These are phyloP conservation scores for Sinelater perroti DNA, from an alignment of 2,888 invertebrate species.

Conservation along the genomic window DNA sequence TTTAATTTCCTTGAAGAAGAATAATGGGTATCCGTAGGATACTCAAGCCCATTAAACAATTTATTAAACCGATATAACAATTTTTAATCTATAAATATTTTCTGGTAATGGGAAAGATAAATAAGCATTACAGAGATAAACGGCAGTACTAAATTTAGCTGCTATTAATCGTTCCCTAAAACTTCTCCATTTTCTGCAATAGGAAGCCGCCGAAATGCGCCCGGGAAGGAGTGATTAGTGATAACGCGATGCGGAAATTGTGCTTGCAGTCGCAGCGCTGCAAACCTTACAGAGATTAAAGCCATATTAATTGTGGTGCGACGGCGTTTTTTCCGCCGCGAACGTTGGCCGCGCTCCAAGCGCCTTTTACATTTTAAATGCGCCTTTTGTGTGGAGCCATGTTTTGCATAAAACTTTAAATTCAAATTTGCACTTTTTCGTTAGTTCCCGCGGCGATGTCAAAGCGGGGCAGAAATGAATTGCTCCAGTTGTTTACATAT, in stretches of 20 bases:
- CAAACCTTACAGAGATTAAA: slow-evolving; percentile 18
- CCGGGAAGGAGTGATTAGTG: slow-evolving; percentile 4
- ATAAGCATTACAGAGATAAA: no score
- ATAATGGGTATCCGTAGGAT: no score
- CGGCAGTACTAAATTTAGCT: no score
- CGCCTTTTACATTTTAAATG: slow-evolving; percentile 25
- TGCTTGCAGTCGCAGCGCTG: slow-evolving; percentile 9
- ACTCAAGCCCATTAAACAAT: no score
- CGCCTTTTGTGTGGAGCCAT: background rate
- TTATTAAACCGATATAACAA: no score
- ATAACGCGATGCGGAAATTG: slow-evolving; percentile 17
- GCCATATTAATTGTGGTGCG: slow-evolving; percentile 19
- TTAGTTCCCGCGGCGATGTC: background rate
- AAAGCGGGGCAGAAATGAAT: background rate
- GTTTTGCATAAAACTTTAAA: slow-evolving; percentile 9
- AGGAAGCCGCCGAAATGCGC: background rate
- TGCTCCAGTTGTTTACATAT: no score
- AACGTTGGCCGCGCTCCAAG: slow-evolving; percentile 13
- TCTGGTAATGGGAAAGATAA: no score
- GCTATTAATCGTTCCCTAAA: no score
- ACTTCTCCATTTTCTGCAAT: no score
- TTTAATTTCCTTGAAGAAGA: no score
- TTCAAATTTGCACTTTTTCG: slow-evolving; percentile 13
- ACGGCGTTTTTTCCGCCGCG: slow-evolving; percentile 13
- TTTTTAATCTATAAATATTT: no score